A percentile compares a stretch with the other conserved stretches of the same genome.
These are phyloP conservation scores for Rousettus leschenaultii DNA, from an alignment of 2,113 vertebrate genomes.

Conservation along the genomic window DNA sequence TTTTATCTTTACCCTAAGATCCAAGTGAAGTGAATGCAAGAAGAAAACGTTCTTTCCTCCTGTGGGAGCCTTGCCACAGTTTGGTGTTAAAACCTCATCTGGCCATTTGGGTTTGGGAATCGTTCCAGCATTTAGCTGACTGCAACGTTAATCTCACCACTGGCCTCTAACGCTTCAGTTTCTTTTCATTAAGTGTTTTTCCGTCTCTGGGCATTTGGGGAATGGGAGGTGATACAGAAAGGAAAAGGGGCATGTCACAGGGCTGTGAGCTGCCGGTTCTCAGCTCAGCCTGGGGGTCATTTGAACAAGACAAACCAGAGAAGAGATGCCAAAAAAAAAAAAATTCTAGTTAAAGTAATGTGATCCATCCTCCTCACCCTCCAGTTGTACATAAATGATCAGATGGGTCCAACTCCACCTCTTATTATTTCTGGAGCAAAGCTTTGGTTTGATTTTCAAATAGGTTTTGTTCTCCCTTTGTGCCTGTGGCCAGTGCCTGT, in stretches of 20 bases:
- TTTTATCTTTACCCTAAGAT: not conserved
- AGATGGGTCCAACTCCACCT: not conserved
- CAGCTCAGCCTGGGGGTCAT: not conserved
- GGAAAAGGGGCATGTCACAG: not conserved
- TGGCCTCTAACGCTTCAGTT: not conserved
- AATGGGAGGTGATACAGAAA: not conserved
- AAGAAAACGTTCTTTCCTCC: not conserved
- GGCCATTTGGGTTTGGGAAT: slow-evolving; percentile 37
- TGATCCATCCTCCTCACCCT: not conserved
- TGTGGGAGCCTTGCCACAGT: slow-evolving; percentile 6
- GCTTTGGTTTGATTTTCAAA: not conserved
- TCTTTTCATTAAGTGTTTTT: not conserved
- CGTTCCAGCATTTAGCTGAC: not conserved
- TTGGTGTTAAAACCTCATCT: slow-evolving; percentile 30
- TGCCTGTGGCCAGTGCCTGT: not conserved
- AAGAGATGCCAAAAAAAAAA: not conserved
- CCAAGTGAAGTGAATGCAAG: not conserved
- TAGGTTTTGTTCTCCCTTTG: not conserved
- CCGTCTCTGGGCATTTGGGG: not conserved
- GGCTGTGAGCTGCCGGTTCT: not conserved
- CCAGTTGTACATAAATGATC: not conserved
- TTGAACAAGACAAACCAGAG: not conserved
- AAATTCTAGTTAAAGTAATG: not conserved
- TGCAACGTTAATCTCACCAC: not conserved
- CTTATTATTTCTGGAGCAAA: not conserved